Percentiles rank a stretch among this genome's conserved stretches.
These are phyloP conservation scores for Hermatobates lingyangjiaoensis DNA, from an alignment of 1,140 invertebrate species.

Conservation along the genomic window DNA sequence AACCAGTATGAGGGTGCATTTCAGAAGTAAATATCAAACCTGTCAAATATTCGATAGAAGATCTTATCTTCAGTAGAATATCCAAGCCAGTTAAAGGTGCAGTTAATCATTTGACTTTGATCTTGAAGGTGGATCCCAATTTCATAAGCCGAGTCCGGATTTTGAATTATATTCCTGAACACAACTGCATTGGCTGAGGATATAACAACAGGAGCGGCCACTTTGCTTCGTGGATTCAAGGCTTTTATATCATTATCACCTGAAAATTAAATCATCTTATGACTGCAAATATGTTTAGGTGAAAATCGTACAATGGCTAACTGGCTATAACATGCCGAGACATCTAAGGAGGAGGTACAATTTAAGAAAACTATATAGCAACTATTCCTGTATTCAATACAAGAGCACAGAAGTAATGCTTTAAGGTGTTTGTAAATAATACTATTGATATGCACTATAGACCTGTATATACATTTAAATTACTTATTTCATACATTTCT, in stretches of 20 bases:
- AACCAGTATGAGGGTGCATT: too few relatives aligned
- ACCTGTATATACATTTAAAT: too few relatives aligned
- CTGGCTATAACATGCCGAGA: too few relatives aligned
- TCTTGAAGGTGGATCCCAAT: conserved; percentile 87
- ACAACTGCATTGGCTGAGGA: conserved; percentile 79
- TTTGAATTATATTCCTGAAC: conserved; percentile 81
- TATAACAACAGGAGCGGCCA: conserved; percentile 74
- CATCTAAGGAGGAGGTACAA: too few relatives aligned
- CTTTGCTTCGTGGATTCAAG: conserved; percentile 67
- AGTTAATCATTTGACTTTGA: conserved; percentile 84
- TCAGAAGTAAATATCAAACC: conserved; percentile 30
- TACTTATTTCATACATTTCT: too few relatives aligned
- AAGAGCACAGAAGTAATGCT: too few relatives aligned
- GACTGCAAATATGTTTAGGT: too few relatives aligned
- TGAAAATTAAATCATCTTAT: conserved; percentile 11
- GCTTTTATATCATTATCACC: conserved; percentile 26
- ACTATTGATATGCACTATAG: too few relatives aligned
- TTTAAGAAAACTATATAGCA: too few relatives aligned
- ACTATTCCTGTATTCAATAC: too few relatives aligned
- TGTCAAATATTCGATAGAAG: conserved; percentile 64
- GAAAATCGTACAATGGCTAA: too few relatives aligned
- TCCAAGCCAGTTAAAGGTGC: conserved; percentile 86
- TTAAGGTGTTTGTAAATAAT: too few relatives aligned
- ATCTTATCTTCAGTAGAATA: conserved; percentile 53
- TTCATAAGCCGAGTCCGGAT: conserved; percentile 77